These are phyloP conservation scores for Odocoileus virginianus DNA, from an alignment of 2,113 vertebrate genomes.

Conservation along the genomic window DNA sequence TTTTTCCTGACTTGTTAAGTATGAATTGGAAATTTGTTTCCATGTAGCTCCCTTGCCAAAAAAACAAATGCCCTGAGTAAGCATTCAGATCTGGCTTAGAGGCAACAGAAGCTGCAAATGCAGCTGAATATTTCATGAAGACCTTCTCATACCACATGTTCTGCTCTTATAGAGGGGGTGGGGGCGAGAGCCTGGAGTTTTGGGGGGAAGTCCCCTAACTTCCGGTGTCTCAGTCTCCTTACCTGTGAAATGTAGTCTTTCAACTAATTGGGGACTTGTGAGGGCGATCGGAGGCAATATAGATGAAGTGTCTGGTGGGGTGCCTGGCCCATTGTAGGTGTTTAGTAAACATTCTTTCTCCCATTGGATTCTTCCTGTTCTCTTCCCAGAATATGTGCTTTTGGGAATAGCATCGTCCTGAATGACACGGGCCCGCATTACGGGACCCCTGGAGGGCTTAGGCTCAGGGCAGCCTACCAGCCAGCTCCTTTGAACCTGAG, in stretches of 20 bases:
- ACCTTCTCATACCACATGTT: slow-evolving; percentile 42
- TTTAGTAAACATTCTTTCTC: neutral
- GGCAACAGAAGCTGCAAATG: slow-evolving; percentile 54
- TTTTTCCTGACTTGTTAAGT: slow-evolving; percentile 47
- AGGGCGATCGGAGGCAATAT: neutral
- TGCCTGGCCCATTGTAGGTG: neutral
- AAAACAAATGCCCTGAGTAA: slow-evolving; percentile 74
- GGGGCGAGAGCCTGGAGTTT: neutral
- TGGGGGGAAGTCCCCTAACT: neutral
- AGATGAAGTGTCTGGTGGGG: neutral
- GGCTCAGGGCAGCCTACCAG: neutral
- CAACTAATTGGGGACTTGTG: neutral
- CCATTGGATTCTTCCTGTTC: neutral
- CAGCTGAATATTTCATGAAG: slow-evolving; percentile 77
- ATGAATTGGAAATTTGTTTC: slow-evolving; percentile 50
- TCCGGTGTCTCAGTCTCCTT: neutral
- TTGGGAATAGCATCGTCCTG: neutral
- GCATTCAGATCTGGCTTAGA: slow-evolving; percentile 54
- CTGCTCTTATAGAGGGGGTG: neutral
- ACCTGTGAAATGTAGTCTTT: neutral
- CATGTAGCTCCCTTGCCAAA: slow-evolving; percentile 34
- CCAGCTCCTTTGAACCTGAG: neutral
- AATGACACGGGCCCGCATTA: neutral
- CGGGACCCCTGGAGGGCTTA: neutral
- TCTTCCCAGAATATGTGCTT: neutral